Conservation (phyloP, 2,888 invertebrate species). For the Acrocyrtus sp. region DNA sequence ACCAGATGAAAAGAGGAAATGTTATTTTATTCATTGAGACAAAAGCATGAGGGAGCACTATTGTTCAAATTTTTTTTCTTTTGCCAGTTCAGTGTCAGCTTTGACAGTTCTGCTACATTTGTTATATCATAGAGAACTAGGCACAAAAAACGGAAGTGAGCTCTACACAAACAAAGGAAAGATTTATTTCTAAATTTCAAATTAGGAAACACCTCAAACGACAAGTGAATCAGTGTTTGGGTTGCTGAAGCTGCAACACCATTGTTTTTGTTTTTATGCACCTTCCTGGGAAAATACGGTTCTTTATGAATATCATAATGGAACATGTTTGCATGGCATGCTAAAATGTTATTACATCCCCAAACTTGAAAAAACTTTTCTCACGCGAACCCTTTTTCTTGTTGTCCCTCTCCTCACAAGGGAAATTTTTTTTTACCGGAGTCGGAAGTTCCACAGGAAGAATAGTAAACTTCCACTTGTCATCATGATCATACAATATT, state of each 20-base stretch:
- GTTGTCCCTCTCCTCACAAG: not conserved
- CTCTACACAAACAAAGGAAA: conserved; percentile 28
- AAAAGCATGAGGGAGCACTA: conserved; percentile 29
- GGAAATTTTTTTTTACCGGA: conserved; percentile 1
- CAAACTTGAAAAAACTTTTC: not conserved
- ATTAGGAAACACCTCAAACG: conserved; percentile 44
- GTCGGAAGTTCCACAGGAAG: conserved; percentile 10
- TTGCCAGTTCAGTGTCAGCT: conserved; percentile 31
- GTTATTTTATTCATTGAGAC: conserved; percentile 43
- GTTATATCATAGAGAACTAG: conserved; percentile 35
- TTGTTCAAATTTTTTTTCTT: conserved; percentile 33
- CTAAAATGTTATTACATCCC: not conserved
- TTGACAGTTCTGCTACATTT: conserved; percentile 45
- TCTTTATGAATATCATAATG: not conserved
- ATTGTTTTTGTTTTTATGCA: not conserved
- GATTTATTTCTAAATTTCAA: conserved; percentile 39
- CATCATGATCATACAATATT: conserved; percentile 11
- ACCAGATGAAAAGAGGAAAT: conserved; percentile 13
- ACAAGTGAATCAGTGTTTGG: conserved; percentile 19
- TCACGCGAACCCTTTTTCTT: not conserved
- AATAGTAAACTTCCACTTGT: conserved; percentile 23
- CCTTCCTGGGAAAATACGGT: not conserved
- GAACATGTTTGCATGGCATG: not conserved
- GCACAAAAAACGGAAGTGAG: conserved; percentile 43
- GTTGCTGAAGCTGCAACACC: not conserved